Percentiles rank a stretch among this genome's conserved stretches.
Evolutionary conservation across 2,888 invertebrate genomes (phyloP).

Genomic region (Monoplex corrugatus): DNA sequence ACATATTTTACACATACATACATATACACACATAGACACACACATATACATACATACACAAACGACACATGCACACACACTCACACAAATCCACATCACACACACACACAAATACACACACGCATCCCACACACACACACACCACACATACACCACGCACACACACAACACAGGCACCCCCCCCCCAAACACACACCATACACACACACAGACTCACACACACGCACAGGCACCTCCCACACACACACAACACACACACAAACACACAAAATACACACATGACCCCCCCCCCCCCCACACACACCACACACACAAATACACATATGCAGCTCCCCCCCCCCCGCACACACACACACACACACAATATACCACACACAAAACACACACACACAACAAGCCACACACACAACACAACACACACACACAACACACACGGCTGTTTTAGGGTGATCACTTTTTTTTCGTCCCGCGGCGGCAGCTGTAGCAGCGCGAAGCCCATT

Average conservation of each 20-base stretch:
- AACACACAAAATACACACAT: neutral
- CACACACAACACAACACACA: too few species aligned
- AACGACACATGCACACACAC: neutral
- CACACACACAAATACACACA: neutral
- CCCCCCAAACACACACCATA: neutral
- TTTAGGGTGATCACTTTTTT: too few species aligned
- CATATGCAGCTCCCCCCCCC: neutral
- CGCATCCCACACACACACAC: neutral
- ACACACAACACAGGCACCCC: neutral
- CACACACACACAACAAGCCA: too few species aligned
- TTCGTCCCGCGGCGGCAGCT: too few species aligned
- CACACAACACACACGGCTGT: too few species aligned
- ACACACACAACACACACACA: neutral
- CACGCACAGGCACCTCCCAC: neutral
- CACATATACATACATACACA: neutral
- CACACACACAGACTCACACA: neutral
- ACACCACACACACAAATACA: neutral
- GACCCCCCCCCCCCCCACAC: too few species aligned
- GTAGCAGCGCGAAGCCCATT: too few species aligned
- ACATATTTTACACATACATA: neutral
- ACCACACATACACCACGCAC: neutral
- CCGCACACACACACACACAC: constrained; percentile 16
- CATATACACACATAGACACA: neutral
- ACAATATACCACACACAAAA: too few species aligned
- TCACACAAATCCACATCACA: neutral